These are phyloP conservation scores for Cheilosia urbana DNA, from an alignment of 2,888 invertebrate genomes.

Conservation along the genomic window DNA sequence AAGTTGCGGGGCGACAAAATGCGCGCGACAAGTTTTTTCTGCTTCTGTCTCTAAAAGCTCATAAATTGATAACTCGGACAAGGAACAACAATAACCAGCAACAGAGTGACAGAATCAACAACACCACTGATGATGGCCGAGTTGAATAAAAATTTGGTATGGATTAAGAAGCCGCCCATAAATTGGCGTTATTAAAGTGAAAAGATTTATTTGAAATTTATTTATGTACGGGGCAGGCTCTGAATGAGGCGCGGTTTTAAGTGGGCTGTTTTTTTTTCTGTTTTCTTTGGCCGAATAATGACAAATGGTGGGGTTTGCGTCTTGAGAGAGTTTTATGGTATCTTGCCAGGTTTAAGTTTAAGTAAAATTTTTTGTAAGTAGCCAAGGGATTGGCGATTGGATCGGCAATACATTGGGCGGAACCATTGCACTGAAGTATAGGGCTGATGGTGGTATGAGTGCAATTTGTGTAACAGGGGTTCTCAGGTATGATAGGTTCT, in stretches of 20 bases:
- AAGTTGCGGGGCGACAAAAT: conserved; percentile 28
- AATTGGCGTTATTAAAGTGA: conserved; percentile 65
- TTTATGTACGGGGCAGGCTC: neutral
- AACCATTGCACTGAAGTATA: no score
- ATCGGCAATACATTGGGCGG: neutral
- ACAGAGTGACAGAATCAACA: conserved; percentile 34
- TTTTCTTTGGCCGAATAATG: neutral
- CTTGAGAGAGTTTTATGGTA: no score
- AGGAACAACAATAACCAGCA: conserved; percentile 13
- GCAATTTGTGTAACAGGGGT: no score
- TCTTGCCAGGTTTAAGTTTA: neutral
- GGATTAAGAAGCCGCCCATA: conserved; percentile 66
- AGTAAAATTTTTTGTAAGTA: neutral
- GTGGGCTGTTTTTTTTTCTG: neutral
- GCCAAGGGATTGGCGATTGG: neutral
- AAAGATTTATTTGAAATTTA: conserved; percentile 53
- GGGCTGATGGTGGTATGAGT: no score
- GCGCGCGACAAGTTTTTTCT: conserved; percentile 37
- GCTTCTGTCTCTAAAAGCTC: conserved; percentile 49
- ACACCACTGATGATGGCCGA: conserved; percentile 15
- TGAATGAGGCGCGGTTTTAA: neutral
- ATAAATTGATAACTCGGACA: conserved; percentile 53
- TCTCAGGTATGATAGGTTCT: no score
- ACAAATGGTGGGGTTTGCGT: neutral
- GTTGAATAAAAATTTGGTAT: conserved; percentile 48